phyloP scores from a whole-genome alignment of 2,797 vertebrate species.

The Argya squamiceps region DNA sequence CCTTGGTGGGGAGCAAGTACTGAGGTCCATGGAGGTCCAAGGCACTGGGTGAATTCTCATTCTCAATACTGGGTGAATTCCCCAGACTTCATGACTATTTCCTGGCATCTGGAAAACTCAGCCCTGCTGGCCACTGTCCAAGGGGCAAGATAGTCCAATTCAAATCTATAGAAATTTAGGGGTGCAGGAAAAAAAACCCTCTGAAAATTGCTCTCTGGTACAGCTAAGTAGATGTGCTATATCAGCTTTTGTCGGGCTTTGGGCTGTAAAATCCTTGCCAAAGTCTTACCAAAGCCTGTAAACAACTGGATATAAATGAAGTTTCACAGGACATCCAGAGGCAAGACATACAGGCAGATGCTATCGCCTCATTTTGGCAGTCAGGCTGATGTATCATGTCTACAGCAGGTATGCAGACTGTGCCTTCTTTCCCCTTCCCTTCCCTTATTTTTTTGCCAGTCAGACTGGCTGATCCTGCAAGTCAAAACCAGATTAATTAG shows the following conservation, averaged over 20 bases:
- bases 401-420: background rate
- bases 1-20: background rate
- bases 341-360: fast-evolving
- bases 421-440: background rate
- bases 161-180: background rate
- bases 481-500: background rate
- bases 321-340: background rate
- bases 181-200: background rate
- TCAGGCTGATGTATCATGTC: background rate
- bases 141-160: background rate
- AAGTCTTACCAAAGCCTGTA: background rate
- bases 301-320: background rate
- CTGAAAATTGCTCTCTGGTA: background rate
- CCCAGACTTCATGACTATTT: background rate
- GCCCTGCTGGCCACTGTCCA: background rate
- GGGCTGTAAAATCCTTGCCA: background rate
- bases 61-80: background rate
- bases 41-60: background rate
- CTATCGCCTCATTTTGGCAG: background rate
- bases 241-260: background rate
- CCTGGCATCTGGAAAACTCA: background rate
- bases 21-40: background rate
- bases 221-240: background rate
- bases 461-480: background rate
- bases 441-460: background rate